A percentile compares a stretch with the other conserved stretches of the same genome.
phyloP scores from a whole-genome alignment of 2,797 vertebrate genomes.

The Oryzias sinensis region DNA sequence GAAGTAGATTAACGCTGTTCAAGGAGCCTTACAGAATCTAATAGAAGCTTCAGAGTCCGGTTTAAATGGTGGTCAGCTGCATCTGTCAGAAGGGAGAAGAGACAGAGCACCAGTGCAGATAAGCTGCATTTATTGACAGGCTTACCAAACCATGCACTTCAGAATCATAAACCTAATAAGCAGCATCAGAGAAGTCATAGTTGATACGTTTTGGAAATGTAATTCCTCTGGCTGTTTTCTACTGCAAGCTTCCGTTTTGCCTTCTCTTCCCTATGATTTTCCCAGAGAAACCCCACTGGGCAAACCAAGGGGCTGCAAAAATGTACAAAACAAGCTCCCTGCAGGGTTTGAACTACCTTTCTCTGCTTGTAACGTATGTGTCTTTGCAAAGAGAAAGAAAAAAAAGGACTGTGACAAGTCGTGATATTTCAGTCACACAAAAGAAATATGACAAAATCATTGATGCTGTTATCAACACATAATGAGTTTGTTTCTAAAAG shows the following conservation, averaged over 20 bases:
- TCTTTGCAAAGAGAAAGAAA: slow-evolving; percentile 22
- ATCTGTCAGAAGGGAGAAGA: slow-evolving; percentile 24
- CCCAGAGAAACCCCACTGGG: slow-evolving; percentile 77
- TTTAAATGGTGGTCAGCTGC: slow-evolving; percentile 62
- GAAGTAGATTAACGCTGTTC: slow-evolving; percentile 81
- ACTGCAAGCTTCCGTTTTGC: slow-evolving; percentile 60
- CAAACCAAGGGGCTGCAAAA: slow-evolving; percentile 79
- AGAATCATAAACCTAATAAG: slow-evolving; percentile 65
- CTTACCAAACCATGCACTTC: slow-evolving; percentile 63
- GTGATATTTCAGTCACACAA: too few relatives aligned
- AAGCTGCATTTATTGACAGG: slow-evolving; percentile 37
- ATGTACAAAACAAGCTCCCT: slow-evolving; percentile 75
- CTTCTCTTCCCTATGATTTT: slow-evolving; percentile 70
- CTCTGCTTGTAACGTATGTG: slow-evolving; percentile 44
- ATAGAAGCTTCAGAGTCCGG: slow-evolving; percentile 63
- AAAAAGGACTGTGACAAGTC: neutral
- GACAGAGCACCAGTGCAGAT: slow-evolving; percentile 14
- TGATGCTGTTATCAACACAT: too few relatives aligned
- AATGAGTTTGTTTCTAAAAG: too few relatives aligned
- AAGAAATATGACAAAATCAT: too few relatives aligned
- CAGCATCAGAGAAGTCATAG: slow-evolving; percentile 61
- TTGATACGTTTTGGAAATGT: slow-evolving; percentile 65
- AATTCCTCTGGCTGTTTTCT: slow-evolving; percentile 55
- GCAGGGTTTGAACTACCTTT: slow-evolving; percentile 52
- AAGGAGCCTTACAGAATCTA: slow-evolving; percentile 67